phyloP scores from a whole-genome alignment of 2,113 vertebrate genomes.

The Uria lomvia region DNA sequence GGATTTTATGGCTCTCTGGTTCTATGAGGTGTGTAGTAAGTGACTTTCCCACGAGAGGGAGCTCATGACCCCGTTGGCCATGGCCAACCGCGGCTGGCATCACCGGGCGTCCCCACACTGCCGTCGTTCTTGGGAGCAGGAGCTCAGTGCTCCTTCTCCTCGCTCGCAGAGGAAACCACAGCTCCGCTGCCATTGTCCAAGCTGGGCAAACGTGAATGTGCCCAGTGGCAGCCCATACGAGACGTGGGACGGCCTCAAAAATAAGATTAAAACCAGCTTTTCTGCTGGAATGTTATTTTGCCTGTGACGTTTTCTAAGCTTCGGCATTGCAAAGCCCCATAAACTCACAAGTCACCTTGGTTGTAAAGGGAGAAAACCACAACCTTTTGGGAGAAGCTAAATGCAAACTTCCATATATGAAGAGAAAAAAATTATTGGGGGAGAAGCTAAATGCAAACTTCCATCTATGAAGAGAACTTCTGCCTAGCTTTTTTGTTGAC shows the following conservation, averaged over 20 bases:
- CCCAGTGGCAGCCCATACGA: rapidly evolving
- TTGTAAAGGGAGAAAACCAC: rapidly evolving
- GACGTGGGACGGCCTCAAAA: not conserved
- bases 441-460: not conserved
- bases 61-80: not conserved
- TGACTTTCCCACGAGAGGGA: not conserved
- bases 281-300: no score
- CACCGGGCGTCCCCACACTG: rapidly evolving
- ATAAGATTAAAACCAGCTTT: not conserved
- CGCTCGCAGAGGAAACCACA: no score
- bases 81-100: rapidly evolving
- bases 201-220: not conserved
- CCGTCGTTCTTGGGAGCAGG: not conserved
- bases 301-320: not conserved
- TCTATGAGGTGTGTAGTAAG: not conserved
- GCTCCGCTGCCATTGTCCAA: not conserved
- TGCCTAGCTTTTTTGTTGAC: not conserved
- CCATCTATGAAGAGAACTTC: not conserved
- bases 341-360: rapidly evolving
- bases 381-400: not conserved
- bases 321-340: rapidly evolving
- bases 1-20: not conserved
- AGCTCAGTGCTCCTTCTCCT: no score
- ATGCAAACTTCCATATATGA: rapidly evolving
- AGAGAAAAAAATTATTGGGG: not conserved